phyloP scores from a whole-genome alignment of 2,113 vertebrate species.

The Channa argus region DNA sequence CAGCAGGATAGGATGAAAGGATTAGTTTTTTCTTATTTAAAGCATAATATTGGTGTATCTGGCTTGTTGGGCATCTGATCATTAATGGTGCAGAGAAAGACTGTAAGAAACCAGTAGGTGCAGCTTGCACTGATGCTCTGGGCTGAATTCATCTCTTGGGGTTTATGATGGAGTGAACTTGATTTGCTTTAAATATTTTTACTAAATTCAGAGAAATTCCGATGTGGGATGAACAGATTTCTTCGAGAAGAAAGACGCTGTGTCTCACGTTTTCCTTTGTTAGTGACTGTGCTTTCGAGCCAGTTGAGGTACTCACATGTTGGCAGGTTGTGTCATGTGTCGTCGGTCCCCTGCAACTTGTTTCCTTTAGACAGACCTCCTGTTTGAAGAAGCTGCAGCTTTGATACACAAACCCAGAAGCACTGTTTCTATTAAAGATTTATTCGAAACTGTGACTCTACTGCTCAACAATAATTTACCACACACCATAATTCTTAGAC shows the following conservation, averaged over 20 bases:
- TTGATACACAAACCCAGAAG: too few species aligned
- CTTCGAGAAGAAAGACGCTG: too few species aligned
- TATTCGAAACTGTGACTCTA: background rate
- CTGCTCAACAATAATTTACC: background rate
- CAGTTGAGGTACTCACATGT: background rate
- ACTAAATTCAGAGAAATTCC: too few species aligned
- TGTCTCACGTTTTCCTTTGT: background rate
- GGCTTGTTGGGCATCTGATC: background rate
- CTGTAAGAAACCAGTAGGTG: background rate
- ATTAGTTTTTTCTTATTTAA: background rate
- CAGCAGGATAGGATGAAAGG: background rate
- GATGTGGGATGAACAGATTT: too few species aligned
- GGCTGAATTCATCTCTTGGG: background rate
- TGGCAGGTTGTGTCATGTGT: background rate
- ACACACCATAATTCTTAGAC: background rate
- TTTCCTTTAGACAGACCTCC: background rate
- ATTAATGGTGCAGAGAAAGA: background rate
- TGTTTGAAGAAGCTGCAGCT: too few species aligned
- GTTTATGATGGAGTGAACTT: background rate
- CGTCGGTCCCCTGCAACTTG: background rate
- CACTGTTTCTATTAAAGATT: background rate
- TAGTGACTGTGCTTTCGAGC: background rate
- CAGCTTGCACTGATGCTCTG: background rate
- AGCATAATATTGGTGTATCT: background rate
- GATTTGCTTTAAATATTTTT: background rate